Evolutionary conservation across 2,113 vertebrate genomes (phyloP).

Genomic region (Elanus axillaris): DNA sequence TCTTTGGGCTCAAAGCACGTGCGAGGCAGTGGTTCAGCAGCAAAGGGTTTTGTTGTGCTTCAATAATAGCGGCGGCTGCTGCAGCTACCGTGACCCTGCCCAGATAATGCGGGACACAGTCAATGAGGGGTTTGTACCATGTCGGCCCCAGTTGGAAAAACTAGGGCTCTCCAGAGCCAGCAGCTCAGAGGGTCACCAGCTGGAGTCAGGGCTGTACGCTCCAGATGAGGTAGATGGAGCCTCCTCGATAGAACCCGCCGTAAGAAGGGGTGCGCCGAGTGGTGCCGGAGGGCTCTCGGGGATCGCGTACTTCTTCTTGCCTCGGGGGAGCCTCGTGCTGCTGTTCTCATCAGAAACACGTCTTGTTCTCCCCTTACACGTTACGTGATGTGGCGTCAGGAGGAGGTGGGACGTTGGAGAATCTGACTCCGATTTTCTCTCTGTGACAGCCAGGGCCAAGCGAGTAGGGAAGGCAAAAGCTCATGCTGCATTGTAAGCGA

Average conservation of each 20-base stretch:
- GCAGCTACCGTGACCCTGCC: not conserved
- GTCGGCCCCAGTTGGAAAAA: not conserved
- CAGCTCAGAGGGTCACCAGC: not conserved
- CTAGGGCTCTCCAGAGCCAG: not conserved
- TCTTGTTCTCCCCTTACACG: not conserved
- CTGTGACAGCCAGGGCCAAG: not conserved
- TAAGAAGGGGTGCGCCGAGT: not conserved
- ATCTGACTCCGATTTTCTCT: not conserved
- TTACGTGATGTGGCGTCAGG: not conserved
- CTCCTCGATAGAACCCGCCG: not conserved
- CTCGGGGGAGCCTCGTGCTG: not conserved
- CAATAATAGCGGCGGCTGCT: rapidly evolving
- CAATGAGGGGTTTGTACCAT: not conserved
- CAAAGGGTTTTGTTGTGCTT: not conserved
- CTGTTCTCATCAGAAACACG: not conserved
- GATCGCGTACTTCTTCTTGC: rapidly evolving
- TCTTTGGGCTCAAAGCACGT: not conserved
- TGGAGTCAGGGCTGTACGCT: not conserved
- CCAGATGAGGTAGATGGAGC: not conserved
- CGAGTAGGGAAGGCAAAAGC: not conserved
- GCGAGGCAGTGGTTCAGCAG: not conserved
- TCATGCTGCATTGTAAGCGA: rapidly evolving
- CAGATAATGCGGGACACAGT: not conserved
- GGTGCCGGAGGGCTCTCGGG: not conserved
- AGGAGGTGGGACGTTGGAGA: not conserved